Evolutionary conservation across 2,113 vertebrate genomes (phyloP).

Genomic region (Callorhinus ursinus): DNA sequence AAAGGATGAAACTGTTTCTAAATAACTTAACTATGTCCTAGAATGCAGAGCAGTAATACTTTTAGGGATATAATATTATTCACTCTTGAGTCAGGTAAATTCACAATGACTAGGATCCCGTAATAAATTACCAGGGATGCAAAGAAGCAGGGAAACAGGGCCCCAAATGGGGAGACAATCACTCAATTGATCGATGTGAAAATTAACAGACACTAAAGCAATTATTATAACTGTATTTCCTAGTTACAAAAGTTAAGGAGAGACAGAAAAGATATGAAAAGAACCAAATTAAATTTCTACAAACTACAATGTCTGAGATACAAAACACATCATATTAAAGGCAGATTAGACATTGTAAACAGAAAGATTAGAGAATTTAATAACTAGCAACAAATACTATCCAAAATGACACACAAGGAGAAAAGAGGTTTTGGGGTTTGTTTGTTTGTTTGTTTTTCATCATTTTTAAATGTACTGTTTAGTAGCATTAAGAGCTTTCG

Average conservation of each 20-base stretch:
- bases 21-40: neutral
- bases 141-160: neutral
- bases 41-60: neutral
- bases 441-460: neutral
- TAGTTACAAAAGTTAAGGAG: neutral
- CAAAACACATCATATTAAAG: neutral
- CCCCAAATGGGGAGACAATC: neutral
- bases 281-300: neutral
- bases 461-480: neutral
- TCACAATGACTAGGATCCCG: too few species aligned
- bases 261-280: neutral
- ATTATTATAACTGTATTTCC: neutral
- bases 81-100: neutral
- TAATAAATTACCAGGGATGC: neutral
- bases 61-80: neutral
- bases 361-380: neutral
- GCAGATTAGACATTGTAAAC: neutral
- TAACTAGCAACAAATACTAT: neutral
- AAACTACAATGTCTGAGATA: neutral
- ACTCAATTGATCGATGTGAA: neutral
- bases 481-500: too few species aligned
- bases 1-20: neutral
- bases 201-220: neutral
- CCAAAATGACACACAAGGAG: neutral
- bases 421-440: neutral